phyloP scores from a whole-genome alignment of 2,888 invertebrate species.

The Lucinisca nassula region DNA sequence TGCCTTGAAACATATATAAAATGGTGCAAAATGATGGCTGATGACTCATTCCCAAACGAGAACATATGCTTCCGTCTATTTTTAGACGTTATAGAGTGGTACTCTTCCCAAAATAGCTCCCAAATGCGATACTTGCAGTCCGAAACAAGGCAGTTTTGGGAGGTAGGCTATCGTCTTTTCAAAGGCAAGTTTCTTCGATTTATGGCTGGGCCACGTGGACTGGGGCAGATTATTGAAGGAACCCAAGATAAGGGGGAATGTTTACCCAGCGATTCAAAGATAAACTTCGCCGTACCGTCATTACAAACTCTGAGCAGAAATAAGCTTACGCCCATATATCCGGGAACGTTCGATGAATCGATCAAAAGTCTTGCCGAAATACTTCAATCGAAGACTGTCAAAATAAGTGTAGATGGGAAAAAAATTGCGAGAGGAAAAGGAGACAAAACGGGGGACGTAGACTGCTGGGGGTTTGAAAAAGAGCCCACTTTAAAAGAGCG shows the following conservation, averaged over 20 bases:
- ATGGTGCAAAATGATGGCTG: background rate
- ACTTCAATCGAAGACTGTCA: background rate
- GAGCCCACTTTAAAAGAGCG: background rate
- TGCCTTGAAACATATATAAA: background rate
- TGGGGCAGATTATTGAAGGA: slow-evolving; percentile 18
- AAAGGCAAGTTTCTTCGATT: slow-evolving; percentile 49
- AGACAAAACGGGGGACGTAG: slow-evolving; percentile 17
- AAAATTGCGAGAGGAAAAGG: slow-evolving; percentile 24
- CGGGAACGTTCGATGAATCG: background rate
- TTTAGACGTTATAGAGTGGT: slow-evolving; percentile 21
- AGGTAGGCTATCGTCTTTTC: slow-evolving; percentile 38
- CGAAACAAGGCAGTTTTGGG: slow-evolving; percentile 25
- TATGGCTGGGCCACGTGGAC: slow-evolving; percentile 33
- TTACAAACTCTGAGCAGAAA: background rate
- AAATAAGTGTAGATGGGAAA: slow-evolving; percentile 18
- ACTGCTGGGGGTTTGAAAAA: slow-evolving; percentile 27
- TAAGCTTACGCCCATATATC: background rate
- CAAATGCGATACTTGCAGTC: slow-evolving; percentile 9
- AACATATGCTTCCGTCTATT: slow-evolving; percentile 28
- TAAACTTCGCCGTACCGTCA: background rate
- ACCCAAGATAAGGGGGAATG: background rate
- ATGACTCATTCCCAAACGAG: background rate
- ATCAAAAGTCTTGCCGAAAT: background rate
- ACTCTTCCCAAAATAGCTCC: background rate
- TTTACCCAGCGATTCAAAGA: slow-evolving; percentile 10